Conservation (phyloP, 2,888 invertebrate species). For the Conus canariensis region DNA sequence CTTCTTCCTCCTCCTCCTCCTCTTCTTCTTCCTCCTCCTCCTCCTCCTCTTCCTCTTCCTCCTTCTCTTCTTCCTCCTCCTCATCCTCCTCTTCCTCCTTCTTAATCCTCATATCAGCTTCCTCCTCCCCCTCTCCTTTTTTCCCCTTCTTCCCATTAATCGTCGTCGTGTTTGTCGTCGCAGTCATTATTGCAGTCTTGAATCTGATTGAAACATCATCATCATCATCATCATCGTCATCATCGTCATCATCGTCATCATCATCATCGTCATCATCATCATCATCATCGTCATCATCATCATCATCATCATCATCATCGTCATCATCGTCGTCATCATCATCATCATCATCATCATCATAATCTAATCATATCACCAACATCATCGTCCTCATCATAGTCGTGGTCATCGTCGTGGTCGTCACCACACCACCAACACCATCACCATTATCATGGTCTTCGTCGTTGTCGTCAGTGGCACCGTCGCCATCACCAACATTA, state of each 20-base stretch:
- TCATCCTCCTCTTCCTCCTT: no score
- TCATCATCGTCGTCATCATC: neutral
- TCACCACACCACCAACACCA: no score
- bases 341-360: slow-evolving; percentile 8
- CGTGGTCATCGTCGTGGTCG: neutral
- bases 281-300: neutral
- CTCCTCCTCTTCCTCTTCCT: neutral
- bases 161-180: neutral
- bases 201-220: neutral
- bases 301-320: no score
- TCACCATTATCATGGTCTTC: no score
- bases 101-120: neutral
- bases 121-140: neutral
- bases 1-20: neutral
- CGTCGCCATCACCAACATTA: neutral
- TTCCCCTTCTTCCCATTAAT: no score
- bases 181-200: no score
- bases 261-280: neutral
- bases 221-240: slow-evolving; percentile 1
- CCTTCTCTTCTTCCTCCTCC: neutral
- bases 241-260: neutral
- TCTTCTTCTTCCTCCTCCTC: neutral
- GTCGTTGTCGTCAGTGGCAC: no score
- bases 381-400: neutral
- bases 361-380: no score